Evolutionary conservation across 2,797 vertebrate genomes (phyloP).

Genomic region (Etheostoma nigrum): DNA sequence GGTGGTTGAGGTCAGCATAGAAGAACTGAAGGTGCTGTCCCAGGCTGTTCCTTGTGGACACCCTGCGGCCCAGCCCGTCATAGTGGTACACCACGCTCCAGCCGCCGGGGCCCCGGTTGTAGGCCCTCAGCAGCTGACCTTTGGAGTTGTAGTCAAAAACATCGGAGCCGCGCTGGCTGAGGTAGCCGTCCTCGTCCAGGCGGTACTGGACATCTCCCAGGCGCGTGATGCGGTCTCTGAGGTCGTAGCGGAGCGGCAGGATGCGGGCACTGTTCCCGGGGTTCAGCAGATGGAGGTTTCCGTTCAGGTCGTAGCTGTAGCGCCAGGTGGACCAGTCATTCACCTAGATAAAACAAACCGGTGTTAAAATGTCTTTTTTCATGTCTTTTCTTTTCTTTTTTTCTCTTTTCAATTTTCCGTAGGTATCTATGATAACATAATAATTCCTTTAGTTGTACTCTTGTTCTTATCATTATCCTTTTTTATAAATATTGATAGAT

Average conservation of each 20-base stretch:
- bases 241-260: slow-evolving; percentile 96
- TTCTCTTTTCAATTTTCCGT: no score
- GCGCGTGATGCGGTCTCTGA: slow-evolving; percentile 96
- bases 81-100: slow-evolving; percentile 99
- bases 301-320: slow-evolving; percentile 98
- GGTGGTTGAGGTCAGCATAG: slow-evolving; percentile 97
- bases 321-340: slow-evolving; percentile 99
- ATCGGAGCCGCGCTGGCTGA: slow-evolving; percentile 94
- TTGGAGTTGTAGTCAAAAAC: slow-evolving; percentile 99
- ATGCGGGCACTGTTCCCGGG: slow-evolving; percentile 95
- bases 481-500: no score
- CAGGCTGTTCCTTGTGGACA: slow-evolving; percentile 95
- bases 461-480: no score
- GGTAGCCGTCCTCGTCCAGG: slow-evolving; percentile 95
- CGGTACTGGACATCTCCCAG: slow-evolving; percentile 97
- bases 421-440: no score
- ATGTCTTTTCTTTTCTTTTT: no score
- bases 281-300: slow-evolving; percentile 96
- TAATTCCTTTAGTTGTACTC: no score
- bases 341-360: slow-evolving; percentile 71
- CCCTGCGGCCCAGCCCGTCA: slow-evolving; percentile 93
- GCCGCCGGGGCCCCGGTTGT: slow-evolving; percentile 91
- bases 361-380: background rate
- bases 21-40: slow-evolving; percentile 99
- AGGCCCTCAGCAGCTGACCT: slow-evolving; percentile 94